These are phyloP conservation scores for Leptarthrus brevirostris DNA, from an alignment of 2,888 invertebrate genomes.

Conservation along the genomic window DNA sequence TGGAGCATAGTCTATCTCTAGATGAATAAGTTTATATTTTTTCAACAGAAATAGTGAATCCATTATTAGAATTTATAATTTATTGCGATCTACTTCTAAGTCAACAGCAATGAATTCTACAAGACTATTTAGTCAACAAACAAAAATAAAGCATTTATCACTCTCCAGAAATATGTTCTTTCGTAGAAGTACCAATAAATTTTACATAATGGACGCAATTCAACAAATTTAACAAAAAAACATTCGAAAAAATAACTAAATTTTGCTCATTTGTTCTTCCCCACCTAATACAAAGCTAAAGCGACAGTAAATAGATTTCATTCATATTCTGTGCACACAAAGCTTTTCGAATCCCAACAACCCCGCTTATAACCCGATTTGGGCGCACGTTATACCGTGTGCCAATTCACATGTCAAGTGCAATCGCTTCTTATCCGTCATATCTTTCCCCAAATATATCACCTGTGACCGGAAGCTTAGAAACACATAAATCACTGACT, in stretches of 20 bases:
- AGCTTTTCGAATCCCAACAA: constrained; percentile 1
- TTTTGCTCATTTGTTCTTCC: neutral
- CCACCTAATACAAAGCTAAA: too few relatives aligned
- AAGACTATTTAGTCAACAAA: too few relatives aligned
- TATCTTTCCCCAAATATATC: constrained; percentile 25
- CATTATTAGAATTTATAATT: too few relatives aligned
- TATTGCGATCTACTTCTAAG: too few relatives aligned
- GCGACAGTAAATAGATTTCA: neutral
- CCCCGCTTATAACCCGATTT: neutral
- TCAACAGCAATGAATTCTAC: too few relatives aligned
- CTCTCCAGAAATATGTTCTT: too few relatives aligned
- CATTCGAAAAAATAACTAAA: neutral
- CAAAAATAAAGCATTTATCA: too few relatives aligned
- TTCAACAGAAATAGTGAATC: too few relatives aligned
- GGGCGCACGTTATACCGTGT: neutral
- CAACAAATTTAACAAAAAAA: neutral
- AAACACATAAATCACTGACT: neutral
- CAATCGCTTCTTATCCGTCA: constrained; percentile 10
- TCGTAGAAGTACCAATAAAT: too few relatives aligned
- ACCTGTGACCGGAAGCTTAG: constrained; percentile 5
- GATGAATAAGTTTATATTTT: too few relatives aligned
- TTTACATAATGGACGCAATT: too few relatives aligned
- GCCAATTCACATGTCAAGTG: constrained; percentile 27
- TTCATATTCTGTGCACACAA: constrained; percentile 4
- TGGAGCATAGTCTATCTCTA: too few relatives aligned